Evolutionary conservation across 1,140 invertebrate genomes (phyloP), one percentile per base, ranked within the genome.

Genomic region (Varroa destructor): DNA sequence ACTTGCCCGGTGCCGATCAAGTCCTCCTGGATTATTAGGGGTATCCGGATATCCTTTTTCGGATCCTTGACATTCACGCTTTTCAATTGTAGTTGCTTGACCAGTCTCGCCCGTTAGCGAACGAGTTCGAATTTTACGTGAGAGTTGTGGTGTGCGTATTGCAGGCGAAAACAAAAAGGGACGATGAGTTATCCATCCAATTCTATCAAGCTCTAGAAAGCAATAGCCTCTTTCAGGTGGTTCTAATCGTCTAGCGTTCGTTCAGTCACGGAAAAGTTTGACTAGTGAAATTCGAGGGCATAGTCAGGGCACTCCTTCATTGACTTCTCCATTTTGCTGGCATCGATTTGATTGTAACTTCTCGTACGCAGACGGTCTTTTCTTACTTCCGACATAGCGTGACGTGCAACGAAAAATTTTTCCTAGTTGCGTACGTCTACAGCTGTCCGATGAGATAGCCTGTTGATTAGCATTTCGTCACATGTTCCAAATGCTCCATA

Each of bases 1-100:
- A 81, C 70, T 73, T 80, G 4, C 79, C 80, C 86, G 70, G 79
- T 12, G 82, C 83, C 6, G 82, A 82, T 0, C 73, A 79, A 40
- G 82, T 82, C 74, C 76, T 83, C n/a, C 80, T 82, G 73, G 82
- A 82, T 73, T 81, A 82, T 40, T 55, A 76, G 12, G 55, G 67
- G 40, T 40, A 56, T 12, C 37, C 55, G 37, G 71, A 46, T n/a
- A 43, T 75, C 61, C 3, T 37, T 12, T 12, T 37, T 2, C 3
- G 40, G 61, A 67, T 67, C 61, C 61, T 37, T 37, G 61, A 67
- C 36, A 46, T 67, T 40, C 14, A 46, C 8, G 37, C 1, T 12
- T 37, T 67, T 14, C 40, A 67, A 46, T 37, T 36, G 46, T 67
- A 37, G 61, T 40, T 67, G 37, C 46, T 67, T 37, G 61, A 67